Evolutionary conservation across 2,113 vertebrate species (phyloP), one percentile per base, ranked within the genome.

Genomic region (Sterrhoptilus dennistouni): DNA sequence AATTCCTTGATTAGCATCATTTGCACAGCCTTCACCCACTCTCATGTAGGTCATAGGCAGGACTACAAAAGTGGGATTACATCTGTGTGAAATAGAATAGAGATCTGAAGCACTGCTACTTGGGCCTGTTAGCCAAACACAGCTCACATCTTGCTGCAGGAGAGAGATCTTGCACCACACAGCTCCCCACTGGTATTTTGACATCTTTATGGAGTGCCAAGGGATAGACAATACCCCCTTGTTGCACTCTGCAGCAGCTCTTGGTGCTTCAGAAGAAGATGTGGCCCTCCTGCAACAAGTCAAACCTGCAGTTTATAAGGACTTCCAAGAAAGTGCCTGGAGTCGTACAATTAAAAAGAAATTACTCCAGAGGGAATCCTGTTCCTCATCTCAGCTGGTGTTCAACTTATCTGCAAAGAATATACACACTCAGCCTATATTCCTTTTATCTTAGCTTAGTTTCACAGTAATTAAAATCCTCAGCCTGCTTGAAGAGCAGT

Each of bases 321-420:
- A 63, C 79, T 83, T 92, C 60, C 79, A 92, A 91, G 75, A 80
- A 94, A 94, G 29, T 1, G 25, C 79, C 83, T 47, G 36, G 91
- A 90, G 66, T 88, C 74, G 29, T 68, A 75, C 61, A 92, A 95
- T 95, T 96, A 94, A 91, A 23, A 72, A 76, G 71, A 93, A 95
- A 88, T 90, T 44, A 85, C 61, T 91, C 82, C 68, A 18, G 28
- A 70, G 71, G 83, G 66, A 86, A 86, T 94, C 80, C 35, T n/a
- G 8, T 66, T 91, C 54, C 38, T 95, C 59, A 70, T 79, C 79
- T 93, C 83, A 90, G 59, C 50, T 92, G 71, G 54, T 86, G 47
- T 90, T 94, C 71, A 59, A 28, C 28, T 78, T 88, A 59, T 50
- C 79, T 65, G 44, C 25, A 7, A 83, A 96, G 71, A 83, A 86